A percentile compares a stretch with the other conserved stretches of the same genome.
These are phyloP conservation scores for Eupithecia dodoneata DNA, from an alignment of 2,888 invertebrate genomes.

Conservation along the genomic window DNA sequence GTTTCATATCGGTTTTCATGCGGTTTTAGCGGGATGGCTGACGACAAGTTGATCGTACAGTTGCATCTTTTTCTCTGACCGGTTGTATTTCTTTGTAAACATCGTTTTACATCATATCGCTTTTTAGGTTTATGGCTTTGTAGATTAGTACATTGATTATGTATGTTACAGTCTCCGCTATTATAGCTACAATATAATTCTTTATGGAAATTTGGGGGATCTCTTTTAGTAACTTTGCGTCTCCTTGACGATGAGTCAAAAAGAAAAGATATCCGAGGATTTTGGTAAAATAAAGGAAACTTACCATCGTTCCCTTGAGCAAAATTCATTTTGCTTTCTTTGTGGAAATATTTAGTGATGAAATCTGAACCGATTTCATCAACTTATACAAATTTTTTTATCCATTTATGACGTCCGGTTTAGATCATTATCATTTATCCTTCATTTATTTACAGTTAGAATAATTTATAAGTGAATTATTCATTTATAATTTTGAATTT, in stretches of 20 bases:
- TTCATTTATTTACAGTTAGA: background rate
- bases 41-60: background rate
- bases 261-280: background rate
- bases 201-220: background rate
- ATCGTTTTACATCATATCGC: background rate
- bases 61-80: background rate
- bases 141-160: background rate
- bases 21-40: background rate
- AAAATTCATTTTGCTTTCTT: background rate
- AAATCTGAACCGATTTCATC: conserved; percentile 1
- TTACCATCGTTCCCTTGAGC: background rate
- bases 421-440: background rate
- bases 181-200: background rate
- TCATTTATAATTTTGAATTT: background rate
- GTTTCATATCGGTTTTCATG: background rate
- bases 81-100: background rate
- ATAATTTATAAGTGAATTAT: background rate
- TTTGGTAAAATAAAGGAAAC: background rate
- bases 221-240: background rate
- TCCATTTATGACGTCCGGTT: background rate
- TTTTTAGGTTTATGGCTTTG: background rate
- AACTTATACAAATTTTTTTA: conserved; percentile 3
- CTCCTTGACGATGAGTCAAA: background rate
- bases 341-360: background rate
- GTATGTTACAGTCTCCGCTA: background rate